Base-by-base conservation (phyloP, 2,888 invertebrate genomes). In the Crematogaster levior region DNA sequence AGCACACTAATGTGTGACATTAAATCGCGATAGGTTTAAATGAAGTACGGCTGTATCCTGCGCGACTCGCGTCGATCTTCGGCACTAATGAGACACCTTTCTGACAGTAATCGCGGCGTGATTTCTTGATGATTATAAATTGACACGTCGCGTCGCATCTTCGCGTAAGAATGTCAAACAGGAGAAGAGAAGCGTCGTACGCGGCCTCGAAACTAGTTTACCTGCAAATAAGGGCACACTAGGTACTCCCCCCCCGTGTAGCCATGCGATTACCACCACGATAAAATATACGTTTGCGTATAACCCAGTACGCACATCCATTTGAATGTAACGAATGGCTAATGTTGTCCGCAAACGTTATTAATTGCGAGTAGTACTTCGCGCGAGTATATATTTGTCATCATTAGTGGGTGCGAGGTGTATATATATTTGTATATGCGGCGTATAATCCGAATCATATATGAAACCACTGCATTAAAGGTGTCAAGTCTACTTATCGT, bases 41-140 rank as follows among this genome's bases (percentile, higher is more conserved):
- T 75, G 81, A 81, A 72, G 46, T 79, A 79, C 63, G 27, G 74
- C 79, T 70, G 79, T 82, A 66, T 66, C 73, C 73, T 84, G 86
- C 80, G 68, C 58, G 18, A 53, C 60, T 75, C 82, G 9, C 77
- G 72, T 75, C 73, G 77, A 85, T 85, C 68, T 63, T 73, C 40
- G 40, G 48, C n/a, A 24, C 48, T 61, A 21, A 24, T 66, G 83
- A 86, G 68, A 84, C 82, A 86, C 85, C 85, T 89, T 88, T 83
- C 83, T 86, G 90, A 82, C 85, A 73, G 83, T 90, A 90, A 91
- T 91, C 87, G 85, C 85, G 81, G 84, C 85, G 84, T 89, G 88
- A 90, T 89, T 89, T 86, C 72, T 79, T 81, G 65, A 91, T 87
- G 89, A 88, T 89, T 90, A 91, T 89, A 91, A 91, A 91, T 91